These are phyloP conservation scores for Labroides dimidiatus DNA, from an alignment of 2,797 vertebrate species.

Conservation along the genomic window DNA sequence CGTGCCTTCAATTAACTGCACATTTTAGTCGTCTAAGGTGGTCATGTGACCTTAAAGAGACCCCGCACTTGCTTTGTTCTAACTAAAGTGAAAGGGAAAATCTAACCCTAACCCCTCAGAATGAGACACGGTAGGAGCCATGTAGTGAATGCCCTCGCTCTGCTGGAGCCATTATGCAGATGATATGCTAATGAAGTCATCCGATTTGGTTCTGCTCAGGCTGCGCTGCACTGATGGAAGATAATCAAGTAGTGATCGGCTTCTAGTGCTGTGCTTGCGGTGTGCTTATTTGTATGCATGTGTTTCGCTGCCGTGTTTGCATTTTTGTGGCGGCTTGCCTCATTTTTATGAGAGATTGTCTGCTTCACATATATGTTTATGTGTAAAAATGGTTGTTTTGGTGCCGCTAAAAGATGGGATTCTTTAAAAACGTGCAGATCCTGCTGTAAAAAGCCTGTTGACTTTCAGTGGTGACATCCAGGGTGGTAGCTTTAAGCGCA, in stretches of 20 bases:
- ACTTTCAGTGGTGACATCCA: too few species aligned
- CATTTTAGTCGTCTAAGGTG: conserved; percentile 17
- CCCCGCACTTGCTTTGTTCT: conserved; percentile 24
- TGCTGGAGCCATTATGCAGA: conserved; percentile 80
- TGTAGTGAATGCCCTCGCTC: conserved; percentile 71
- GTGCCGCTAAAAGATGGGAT: too few species aligned
- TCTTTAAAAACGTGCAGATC: too few species aligned
- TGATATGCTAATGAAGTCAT: conserved; percentile 81
- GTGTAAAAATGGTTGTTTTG: background rate
- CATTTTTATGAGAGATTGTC: background rate
- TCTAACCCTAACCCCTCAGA: conserved; percentile 22
- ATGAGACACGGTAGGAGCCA: conserved; percentile 55
- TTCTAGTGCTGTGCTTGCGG: conserved; percentile 21
- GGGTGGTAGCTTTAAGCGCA: too few species aligned
- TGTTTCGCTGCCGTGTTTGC: conserved; percentile 14
- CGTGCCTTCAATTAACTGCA: conserved; percentile 55
- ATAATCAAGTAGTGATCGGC: conserved; percentile 80
- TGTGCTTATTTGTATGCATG: conserved; percentile 15
- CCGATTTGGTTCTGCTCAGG: conserved; percentile 70
- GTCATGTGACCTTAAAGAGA: conserved; percentile 31
- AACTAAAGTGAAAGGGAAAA: conserved; percentile 38
- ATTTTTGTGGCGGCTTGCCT: conserved; percentile 1
- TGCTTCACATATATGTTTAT: background rate
- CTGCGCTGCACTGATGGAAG: conserved; percentile 61
- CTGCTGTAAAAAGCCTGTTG: too few species aligned